phyloP scores from a whole-genome alignment of 2,797 vertebrate species.

The Graptemys geographica region DNA sequence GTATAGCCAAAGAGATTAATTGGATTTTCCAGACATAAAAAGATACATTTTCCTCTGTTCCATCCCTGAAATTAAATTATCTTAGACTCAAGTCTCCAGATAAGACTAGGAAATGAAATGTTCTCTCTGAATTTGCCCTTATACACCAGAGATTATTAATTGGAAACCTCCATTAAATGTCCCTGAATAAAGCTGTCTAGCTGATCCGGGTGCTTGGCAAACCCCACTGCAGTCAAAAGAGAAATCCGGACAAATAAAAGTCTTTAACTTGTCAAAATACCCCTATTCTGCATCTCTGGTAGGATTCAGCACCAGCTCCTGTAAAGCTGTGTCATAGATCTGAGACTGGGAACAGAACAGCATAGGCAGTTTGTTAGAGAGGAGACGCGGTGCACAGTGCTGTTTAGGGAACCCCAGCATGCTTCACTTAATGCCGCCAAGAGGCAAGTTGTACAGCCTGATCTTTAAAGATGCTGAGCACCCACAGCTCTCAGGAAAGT shows the following conservation, averaged over 20 bases:
- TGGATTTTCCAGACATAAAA: conserved; percentile 48
- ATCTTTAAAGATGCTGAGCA: background rate
- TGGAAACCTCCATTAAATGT: background rate
- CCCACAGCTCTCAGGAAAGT: background rate
- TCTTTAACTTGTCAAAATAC: background rate
- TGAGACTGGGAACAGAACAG: background rate
- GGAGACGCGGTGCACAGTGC: fast-evolving
- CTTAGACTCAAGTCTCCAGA: conserved; percentile 24
- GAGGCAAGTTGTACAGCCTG: background rate
- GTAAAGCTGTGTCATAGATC: background rate
- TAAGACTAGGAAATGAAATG: background rate
- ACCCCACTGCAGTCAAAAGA: background rate
- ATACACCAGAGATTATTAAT: background rate
- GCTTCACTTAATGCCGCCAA: background rate
- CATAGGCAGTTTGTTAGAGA: background rate
- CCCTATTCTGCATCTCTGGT: background rate
- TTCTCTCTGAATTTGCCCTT: conserved; percentile 38
- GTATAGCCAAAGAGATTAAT: conserved; percentile 47
- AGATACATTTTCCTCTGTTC: conserved; percentile 44
- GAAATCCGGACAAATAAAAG: background rate
- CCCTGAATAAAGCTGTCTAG: background rate
- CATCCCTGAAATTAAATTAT: conserved; percentile 20
- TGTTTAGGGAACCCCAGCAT: background rate
- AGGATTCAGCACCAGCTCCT: background rate
- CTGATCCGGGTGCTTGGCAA: background rate